Base-by-base conservation (phyloP, 2,113 vertebrate genomes). In the Tragulus kanchil region DNA sequence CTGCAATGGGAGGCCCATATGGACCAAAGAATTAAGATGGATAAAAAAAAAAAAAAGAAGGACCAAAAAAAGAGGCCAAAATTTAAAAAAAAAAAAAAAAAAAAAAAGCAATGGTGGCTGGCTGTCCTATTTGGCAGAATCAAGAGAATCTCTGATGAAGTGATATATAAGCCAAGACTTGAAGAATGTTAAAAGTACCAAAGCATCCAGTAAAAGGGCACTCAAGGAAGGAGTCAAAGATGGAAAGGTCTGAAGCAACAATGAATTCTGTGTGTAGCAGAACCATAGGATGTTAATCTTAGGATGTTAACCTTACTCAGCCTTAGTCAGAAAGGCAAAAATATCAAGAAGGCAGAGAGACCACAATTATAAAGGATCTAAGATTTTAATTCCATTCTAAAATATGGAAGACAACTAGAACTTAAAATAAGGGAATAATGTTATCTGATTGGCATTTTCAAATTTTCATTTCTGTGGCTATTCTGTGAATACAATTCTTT, bases 341-440 rank as follows among this genome's bases (percentile, higher is more conserved):
- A 89, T 50, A 45, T 36, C 36, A 67, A 83, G 36, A 83, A 73
- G 25, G 16, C 16, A 77, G 25, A 81, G 1, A 21, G 31, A 73
- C 28, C 14, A 89, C 28, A 69, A 69, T 58, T 28, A 56, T 59
- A 59, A 59, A 61, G 3, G 12, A 36, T 1, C 12, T 75, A 73
- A n/a, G 8, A 79, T 73, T 73, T 88, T 25, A 89, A 78, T 54
- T 89, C 89, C 48, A 93, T 28, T 77, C 45, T 86, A 67, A 79
- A 84, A 1, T 64, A 82, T 54, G 3, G 25, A 26, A 86, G 5
- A 11, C 26, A n/a, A 36, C 17, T 77, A 28, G 36, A 82, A 48
- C 13, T 95, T 93, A 48, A 45, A 59, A 81, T 17, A 71, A 36
- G 26, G 61, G 13, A 26, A 75, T 71, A 45, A 65, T 1, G 26